Conservation (phyloP, 2,797 vertebrate genomes). For the Pangasius mekongensis region DNA sequence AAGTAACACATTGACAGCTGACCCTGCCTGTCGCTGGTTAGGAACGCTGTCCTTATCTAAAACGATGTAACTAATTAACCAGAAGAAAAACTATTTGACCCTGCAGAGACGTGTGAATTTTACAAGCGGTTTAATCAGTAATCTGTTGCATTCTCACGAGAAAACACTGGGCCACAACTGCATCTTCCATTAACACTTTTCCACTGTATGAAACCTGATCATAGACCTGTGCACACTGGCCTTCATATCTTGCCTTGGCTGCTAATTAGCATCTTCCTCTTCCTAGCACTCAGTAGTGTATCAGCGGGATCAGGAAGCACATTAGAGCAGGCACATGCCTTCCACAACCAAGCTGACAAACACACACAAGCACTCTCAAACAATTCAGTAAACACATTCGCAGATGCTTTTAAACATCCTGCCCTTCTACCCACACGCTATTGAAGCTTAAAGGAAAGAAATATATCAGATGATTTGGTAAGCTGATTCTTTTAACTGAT, state of each 20-base stretch:
- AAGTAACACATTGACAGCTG: conserved; percentile 7
- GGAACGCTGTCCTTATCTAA: not conserved
- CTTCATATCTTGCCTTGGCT: not conserved
- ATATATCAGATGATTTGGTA: no score
- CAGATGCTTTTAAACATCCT: conserved; percentile 25
- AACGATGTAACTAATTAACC: conserved; percentile 37
- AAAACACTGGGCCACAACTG: not conserved
- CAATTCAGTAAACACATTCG: conserved; percentile 22
- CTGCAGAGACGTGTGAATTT: conserved; percentile 16
- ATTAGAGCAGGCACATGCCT: conserved; percentile 23
- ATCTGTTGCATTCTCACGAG: not conserved
- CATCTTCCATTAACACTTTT: not conserved
- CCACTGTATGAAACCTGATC: not conserved
- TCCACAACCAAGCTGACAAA: conserved; percentile 30
- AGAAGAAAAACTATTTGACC: not conserved
- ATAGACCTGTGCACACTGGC: not conserved
- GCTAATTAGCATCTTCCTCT: conserved; percentile 20
- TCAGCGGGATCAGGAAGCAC: conserved; percentile 45
- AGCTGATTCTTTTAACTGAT: not conserved
- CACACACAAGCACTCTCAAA: conserved; percentile 9
- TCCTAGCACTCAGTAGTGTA: not conserved
- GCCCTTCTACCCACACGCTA: not conserved
- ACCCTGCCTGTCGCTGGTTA: not conserved
- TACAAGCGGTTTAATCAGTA: conserved; percentile 30
- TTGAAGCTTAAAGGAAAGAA: not conserved